These are phyloP conservation scores for Tridacna crocea DNA, from an alignment of 2,888 invertebrate species.

Conservation along the genomic window DNA sequence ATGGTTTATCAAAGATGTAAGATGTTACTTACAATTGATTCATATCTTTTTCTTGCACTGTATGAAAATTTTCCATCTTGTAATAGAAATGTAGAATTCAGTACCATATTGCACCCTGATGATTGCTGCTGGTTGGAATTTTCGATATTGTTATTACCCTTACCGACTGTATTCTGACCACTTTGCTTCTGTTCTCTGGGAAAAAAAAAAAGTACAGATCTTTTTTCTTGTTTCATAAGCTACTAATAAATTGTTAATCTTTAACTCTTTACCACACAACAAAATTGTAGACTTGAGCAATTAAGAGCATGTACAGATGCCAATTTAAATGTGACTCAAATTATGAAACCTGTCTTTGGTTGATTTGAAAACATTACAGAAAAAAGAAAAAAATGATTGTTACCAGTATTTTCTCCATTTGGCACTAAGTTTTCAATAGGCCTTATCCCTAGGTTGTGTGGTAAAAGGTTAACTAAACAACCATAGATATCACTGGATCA, in stretches of 20 bases:
- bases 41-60: constrained; percentile 88
- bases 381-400: neutral
- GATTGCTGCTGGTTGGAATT: constrained; percentile 29
- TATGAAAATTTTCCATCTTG: constrained; percentile 88
- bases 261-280: neutral
- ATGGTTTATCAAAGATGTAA: no score
- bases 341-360: neutral
- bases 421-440: neutral
- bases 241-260: neutral
- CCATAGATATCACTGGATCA: no score
- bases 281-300: neutral
- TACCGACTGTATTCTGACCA: constrained; percentile 37
- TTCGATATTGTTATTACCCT: constrained; percentile 34
- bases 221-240: neutral
- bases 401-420: neutral
- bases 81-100: constrained; percentile 87
- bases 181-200: constrained; percentile 29
- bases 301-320: neutral
- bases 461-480: no score
- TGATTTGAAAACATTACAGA: neutral
- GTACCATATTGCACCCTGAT: constrained; percentile 48
- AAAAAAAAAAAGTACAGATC: neutral
- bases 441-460: neutral
- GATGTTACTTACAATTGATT: constrained; percentile 87
- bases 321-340: neutral